Percentiles rank a stretch among this genome's conserved stretches.
phyloP scores from a whole-genome alignment of 64 coral and sea anemone species.

The Stichodactyla mertensii region DNA sequence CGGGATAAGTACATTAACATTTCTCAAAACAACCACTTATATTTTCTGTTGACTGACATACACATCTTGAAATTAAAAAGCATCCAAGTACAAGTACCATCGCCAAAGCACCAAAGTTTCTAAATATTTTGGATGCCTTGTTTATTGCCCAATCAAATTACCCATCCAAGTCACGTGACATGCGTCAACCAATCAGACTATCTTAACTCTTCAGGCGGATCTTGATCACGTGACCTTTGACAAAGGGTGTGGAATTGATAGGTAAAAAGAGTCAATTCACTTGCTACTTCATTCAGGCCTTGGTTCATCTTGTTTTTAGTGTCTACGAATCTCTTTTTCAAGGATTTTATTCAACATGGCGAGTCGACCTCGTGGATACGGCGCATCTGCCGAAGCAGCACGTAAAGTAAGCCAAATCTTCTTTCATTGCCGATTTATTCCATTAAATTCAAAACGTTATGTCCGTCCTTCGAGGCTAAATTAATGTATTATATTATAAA shows the following conservation, averaged over 20 bases:
- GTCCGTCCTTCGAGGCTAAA: too few species aligned
- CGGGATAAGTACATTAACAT: background rate
- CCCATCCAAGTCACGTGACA: background rate
- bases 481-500: too few species aligned
- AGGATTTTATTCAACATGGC: background rate
- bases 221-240: background rate
- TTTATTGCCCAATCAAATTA: background rate
- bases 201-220: background rate
- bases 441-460: too few species aligned
- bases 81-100: background rate
- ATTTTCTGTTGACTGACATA: background rate
- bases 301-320: background rate
- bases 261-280: background rate
- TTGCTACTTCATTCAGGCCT: background rate
- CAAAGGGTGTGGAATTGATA: background rate
- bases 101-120: background rate
- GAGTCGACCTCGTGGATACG: conserved; percentile 18
- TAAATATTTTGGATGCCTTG: background rate
- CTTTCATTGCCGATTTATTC: too few species aligned
- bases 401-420: conserved; percentile 3
- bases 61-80: background rate
- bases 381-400: background rate
- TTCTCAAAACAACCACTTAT: background rate
- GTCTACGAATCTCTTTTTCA: background rate
- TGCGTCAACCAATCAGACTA: background rate